phyloP scores from a whole-genome alignment of 2,888 invertebrate genomes.

The Agriopis aurantiaria region DNA sequence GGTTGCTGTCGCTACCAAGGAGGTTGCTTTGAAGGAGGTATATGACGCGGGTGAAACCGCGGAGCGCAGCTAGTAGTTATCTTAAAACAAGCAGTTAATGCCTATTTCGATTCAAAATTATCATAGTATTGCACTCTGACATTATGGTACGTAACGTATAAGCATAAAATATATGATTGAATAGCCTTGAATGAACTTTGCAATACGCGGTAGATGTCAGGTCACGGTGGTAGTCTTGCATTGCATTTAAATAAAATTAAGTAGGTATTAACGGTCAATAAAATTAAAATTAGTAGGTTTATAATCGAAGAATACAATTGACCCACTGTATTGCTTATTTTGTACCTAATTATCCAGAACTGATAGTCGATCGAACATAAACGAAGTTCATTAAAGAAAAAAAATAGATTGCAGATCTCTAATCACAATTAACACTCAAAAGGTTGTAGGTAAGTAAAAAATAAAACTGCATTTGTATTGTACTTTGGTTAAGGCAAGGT shows the following conservation, averaged over 20 bases:
- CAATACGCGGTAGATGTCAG: constrained; percentile 27
- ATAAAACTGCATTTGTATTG: not conserved
- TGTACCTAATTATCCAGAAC: constrained; percentile 21
- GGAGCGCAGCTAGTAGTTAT: too few species aligned
- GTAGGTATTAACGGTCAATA: not conserved
- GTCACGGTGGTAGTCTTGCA: constrained; percentile 17
- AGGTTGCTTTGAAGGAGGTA: too few species aligned
- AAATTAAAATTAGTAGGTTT: constrained; percentile 18
- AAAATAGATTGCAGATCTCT: not conserved
- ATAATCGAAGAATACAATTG: constrained; percentile 29
- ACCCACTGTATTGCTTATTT: not conserved
- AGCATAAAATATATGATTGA: not conserved
- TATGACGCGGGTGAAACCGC: too few species aligned
- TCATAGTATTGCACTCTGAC: not conserved
- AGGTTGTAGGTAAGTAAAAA: not conserved
- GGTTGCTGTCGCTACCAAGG: too few species aligned
- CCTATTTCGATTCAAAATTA: not conserved
- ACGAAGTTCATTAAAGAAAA: constrained; percentile 3
- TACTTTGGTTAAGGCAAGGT: not conserved
- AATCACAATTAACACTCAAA: not conserved
- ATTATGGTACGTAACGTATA: not conserved
- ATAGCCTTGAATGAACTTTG: constrained; percentile 24
- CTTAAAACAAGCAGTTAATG: too few species aligned
- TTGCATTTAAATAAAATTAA: constrained; percentile 21
- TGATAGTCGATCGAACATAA: constrained; percentile 18